These are phyloP conservation scores for Atractosteus spatula DNA, from an alignment of 2,113 vertebrate species.

Conservation along the genomic window DNA sequence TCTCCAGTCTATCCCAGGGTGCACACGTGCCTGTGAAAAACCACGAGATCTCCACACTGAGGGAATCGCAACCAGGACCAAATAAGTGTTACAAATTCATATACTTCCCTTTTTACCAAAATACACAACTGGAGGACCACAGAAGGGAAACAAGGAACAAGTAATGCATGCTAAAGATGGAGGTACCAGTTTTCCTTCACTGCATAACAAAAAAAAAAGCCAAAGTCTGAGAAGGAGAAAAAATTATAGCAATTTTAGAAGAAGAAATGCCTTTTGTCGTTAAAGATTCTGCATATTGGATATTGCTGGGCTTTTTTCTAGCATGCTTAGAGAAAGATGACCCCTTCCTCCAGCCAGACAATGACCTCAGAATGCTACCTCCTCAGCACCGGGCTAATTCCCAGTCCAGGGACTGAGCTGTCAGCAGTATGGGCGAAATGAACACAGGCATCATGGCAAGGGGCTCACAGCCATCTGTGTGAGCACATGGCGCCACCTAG, in stretches of 20 bases:
- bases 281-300: not conserved
- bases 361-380: not conserved
- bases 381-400: not conserved
- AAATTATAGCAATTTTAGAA: not conserved
- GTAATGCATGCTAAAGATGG: no score
- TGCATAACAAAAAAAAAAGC: no score
- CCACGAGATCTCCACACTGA: no score
- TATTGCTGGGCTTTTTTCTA: not conserved
- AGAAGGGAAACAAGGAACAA: no score
- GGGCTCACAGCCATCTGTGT: not conserved
- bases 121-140: no score
- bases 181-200: no score
- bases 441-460: not conserved
- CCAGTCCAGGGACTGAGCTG: not conserved
- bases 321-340: not conserved
- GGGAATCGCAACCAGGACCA: no score
- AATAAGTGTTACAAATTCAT: no score
- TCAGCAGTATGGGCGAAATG: not conserved
- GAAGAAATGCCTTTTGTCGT: not conserved
- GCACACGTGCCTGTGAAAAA: no score
- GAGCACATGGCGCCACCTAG: constrained; percentile 23
- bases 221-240: no score
- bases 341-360: not conserved
- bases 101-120: no score
- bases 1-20: no score